Evolutionary conservation across 2,113 vertebrate genomes (phyloP), one percentile per base, ranked within the genome.

Genomic region (Sigmodon hispidus): DNA sequence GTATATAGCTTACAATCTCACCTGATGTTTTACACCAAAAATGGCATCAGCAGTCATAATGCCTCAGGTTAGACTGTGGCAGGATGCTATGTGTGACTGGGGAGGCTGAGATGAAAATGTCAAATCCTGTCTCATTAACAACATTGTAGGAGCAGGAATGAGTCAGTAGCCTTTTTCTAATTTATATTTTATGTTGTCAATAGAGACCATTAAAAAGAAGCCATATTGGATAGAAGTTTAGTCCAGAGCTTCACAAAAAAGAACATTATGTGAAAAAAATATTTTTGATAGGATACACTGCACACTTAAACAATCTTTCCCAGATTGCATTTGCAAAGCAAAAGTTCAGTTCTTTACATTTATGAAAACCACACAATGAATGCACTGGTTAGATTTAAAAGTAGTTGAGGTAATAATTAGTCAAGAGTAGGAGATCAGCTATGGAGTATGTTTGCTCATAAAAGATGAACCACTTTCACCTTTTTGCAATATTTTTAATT

Each of bases 101-200:
- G 31, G 34, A 45, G 15, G 22, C 36, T 75, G 70, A 3, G 61
- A 91, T 13, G 17, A 48, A 96, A 92, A 95, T 85, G 57, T 89
- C 26, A 85, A 90, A 61, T 94, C 40, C n/a, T 87, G 31, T n/a
- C 61, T 95, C 91, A 95, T 59, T 77, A 96, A 83, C 31, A 83
- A 79, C 36, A 75, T 79, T 90, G 75, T 36, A 65, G 81, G 29
- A 96, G 26, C n/a, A 91, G 70, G 16, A n/a, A 43, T 88, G 52
- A 94, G 59, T 81, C 89, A 90, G 52, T 76, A 40, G 69, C 8
- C 12, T 48, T 92, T 94, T 92, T 81, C 61, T 67, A 93, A 87
- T 92, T 96, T 94, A 52, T 89, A 90, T 92, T 50, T 90, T 77
- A 90, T 55, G n/a, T 1, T n/a, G 21, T 92, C 48, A 95, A n/a